A percentile compares a stretch with the other conserved stretches of the same genome.
Conservation (phyloP, 2,797 vertebrate genomes). For the Chaunax sp. region DNA sequence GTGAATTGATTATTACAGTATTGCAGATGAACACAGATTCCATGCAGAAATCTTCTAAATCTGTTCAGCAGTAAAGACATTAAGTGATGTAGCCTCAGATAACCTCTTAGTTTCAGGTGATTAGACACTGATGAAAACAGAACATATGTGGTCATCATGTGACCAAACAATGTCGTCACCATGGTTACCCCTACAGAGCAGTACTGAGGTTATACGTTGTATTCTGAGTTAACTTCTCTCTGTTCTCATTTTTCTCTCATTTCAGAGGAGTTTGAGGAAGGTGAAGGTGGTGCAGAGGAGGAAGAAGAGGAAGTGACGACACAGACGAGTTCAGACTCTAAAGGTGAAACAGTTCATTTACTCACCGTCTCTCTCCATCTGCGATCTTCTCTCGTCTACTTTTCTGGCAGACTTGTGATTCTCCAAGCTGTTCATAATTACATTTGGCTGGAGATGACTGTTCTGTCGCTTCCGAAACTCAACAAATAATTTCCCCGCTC, state of each 20-base stretch:
- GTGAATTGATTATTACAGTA: too few species aligned
- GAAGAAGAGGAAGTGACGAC: constrained; percentile 3
- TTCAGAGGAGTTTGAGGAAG: constrained; percentile 38
- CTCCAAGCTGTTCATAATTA: constrained; percentile 32
- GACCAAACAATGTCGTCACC: too few species aligned
- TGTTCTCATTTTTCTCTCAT: background rate
- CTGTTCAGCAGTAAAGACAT: too few species aligned
- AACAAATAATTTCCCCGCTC: constrained; percentile 41
- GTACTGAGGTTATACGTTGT: too few species aligned
- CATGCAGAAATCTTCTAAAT: too few species aligned
- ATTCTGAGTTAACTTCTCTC: too few species aligned
- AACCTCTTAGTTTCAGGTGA: too few species aligned
- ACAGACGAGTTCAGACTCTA: background rate
- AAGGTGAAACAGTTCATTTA: constrained; percentile 10
- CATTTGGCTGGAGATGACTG: constrained; percentile 19
- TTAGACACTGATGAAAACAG: too few species aligned
- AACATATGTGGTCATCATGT: too few species aligned
- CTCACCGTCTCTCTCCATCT: constrained; percentile 1
- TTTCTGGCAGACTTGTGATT: constrained; percentile 11
- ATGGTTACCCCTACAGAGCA: too few species aligned
- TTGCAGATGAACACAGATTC: too few species aligned
- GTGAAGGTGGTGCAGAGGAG: constrained; percentile 1
- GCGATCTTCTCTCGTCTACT: background rate
- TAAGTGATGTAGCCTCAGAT: too few species aligned
- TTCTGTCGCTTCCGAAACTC: constrained; percentile 7